Evolutionary conservation across 2,797 vertebrate species (phyloP), one percentile per base, ranked within the genome.

Genomic region (Heliangelus exortis): DNA sequence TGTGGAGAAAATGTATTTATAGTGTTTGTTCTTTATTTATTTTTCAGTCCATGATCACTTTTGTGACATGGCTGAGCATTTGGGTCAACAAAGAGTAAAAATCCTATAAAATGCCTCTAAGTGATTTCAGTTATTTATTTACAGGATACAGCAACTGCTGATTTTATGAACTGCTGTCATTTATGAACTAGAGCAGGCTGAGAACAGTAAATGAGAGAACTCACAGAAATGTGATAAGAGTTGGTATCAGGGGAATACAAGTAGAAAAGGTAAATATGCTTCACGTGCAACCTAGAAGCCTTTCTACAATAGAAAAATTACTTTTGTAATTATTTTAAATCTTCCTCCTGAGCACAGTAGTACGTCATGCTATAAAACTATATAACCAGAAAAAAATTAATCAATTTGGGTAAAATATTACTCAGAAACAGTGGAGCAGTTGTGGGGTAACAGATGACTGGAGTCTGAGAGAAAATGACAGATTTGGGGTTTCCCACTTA

Each of bases 401-500:
- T 10, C 3, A 29, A 41, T 53, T n/a, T 59, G 12, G 11, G 29
- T 58, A 91, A 72, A 75, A 29, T 39, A 43, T 65, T 65, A 39
- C 89, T 25, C 22, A 7, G 66, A 84, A 96, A 78, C 12, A 68
- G 11, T n/a, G 9, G 20, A 76, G 26, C 31, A 34, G 25, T 10
- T 88, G 12, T 71, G 34, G 31, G 48, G 11, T 2, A 92, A 76
- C 31, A n/a, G 33, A 21, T 57, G 76, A 25, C 39, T 74, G 39
- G 12, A 93, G 10, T 76, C 74, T 72, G 50, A 91, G 29, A 79
- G 29, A 77, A 63, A 59, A 58, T 67, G 58, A 54, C 14, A 62
- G 74, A 67, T 28, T 93, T 81, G 39, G 39, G 74, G 59, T 79
- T 89, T 69, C 94, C 26, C 53, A 57, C 31, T 65, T 93, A 89